Evolutionary conservation across 2,797 vertebrate genomes (phyloP).

Genomic region (Synaphobranchus kaupii): DNA sequence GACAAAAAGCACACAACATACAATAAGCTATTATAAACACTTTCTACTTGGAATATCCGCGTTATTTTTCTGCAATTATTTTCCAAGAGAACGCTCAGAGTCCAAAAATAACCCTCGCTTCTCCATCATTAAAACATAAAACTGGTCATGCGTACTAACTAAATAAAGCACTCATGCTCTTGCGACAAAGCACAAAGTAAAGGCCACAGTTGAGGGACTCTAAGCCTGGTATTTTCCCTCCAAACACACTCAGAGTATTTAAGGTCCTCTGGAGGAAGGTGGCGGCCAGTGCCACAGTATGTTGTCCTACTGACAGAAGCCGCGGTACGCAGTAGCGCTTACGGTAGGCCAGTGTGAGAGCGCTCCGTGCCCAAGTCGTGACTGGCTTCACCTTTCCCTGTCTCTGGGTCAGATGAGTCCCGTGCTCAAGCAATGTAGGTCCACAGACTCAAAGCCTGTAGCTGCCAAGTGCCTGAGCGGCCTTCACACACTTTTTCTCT

Average conservation of each 20-base stretch:
- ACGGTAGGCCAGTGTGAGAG: background rate
- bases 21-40: background rate
- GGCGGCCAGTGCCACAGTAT: background rate
- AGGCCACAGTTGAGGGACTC: background rate
- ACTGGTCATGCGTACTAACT: background rate
- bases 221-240: background rate
- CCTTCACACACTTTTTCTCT: slow-evolving; percentile 36
- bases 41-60: background rate
- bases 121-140: background rate
- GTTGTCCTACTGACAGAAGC: background rate
- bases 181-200: background rate
- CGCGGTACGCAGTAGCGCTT: background rate
- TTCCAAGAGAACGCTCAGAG: background rate
- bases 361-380: background rate
- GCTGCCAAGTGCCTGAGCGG: slow-evolving; percentile 47
- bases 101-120: background rate
- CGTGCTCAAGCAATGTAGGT: slow-evolving; percentile 46
- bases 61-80: background rate
- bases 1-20: background rate
- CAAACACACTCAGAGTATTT: background rate
- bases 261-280: too few relatives aligned
- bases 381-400: background rate
- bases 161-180: background rate
- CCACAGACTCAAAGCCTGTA: slow-evolving; percentile 37
- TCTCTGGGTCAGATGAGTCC: slow-evolving; percentile 37